Evolutionary conservation across 2,888 invertebrate genomes (phyloP).

Genomic region (Patella depressa): DNA sequence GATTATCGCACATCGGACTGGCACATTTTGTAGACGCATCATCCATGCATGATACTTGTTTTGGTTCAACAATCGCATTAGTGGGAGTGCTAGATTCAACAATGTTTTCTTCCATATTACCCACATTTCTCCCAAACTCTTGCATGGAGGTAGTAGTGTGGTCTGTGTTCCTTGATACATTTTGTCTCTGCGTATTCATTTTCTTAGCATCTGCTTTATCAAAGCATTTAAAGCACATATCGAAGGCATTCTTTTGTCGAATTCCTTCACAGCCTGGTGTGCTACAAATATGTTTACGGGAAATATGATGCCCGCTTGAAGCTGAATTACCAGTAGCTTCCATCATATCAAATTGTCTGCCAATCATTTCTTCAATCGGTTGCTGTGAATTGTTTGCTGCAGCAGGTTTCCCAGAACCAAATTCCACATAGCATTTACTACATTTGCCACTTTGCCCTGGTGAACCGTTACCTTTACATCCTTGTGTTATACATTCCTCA

Average conservation of each 20-base stretch:
- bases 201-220: background rate
- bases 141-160: background rate
- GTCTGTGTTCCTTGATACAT: background rate
- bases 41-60: conserved; percentile 41
- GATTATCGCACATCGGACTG: conserved; percentile 42
- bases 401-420: background rate
- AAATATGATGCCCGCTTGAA: background rate
- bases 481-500: background rate
- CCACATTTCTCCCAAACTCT: conserved; percentile 21
- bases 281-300: conserved; percentile 40
- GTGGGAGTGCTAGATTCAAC: conserved; percentile 22
- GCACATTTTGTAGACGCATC: conserved; percentile 48
- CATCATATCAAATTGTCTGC: too few relatives aligned
- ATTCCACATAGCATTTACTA: conserved; percentile 12
- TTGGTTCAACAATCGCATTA: conserved; percentile 29
- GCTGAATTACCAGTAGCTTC: background rate
- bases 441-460: conserved; percentile 9
- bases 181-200: background rate
- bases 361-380: too few relatives aligned
- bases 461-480: conserved; percentile 4
- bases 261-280: conserved; percentile 43
- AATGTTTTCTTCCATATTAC: conserved; percentile 11
- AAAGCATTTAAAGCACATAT: conserved; percentile 30
- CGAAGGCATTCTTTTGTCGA: conserved; percentile 25
- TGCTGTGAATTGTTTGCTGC: too few relatives aligned